These are phyloP conservation scores for Podabrus alpinus DNA, from an alignment of 2,888 invertebrate species.

Conservation along the genomic window DNA sequence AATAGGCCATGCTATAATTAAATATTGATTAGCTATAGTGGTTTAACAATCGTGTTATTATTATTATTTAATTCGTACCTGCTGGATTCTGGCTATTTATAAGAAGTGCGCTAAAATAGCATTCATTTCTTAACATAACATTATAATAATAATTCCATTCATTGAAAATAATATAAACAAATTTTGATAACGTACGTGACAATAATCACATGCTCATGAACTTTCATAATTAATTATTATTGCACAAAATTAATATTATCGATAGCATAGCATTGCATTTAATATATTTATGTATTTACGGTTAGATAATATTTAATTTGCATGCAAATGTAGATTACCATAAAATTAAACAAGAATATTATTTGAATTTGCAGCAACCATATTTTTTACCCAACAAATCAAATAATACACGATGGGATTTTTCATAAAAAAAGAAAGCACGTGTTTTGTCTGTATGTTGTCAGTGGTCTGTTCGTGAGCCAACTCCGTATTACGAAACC, in stretches of 20 bases:
- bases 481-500: too few species aligned
- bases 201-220: constrained; percentile 36
- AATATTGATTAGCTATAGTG: neutral
- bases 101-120: constrained; percentile 9
- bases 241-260: neutral
- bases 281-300: too few species aligned
- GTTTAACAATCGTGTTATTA: neutral
- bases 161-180: neutral
- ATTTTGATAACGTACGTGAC: constrained; percentile 43
- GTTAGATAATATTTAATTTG: neutral
- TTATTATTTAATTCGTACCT: neutral
- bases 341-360: neutral
- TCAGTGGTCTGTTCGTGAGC: too few species aligned
- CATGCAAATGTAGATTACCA: neutral
- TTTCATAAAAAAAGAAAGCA: too few species aligned
- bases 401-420: neutral
- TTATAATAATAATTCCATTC: neutral
- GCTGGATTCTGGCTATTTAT: constrained; percentile 6
- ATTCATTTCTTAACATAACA: neutral
- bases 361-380: neutral
- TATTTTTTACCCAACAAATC: neutral
- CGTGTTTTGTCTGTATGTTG: too few species aligned
- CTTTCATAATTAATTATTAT: constrained; percentile 17
- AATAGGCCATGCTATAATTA: neutral
- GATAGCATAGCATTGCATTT: neutral